phyloP scores from a whole-genome alignment of 2,888 invertebrate genomes.

The Macrosoma leucophasiata region DNA sequence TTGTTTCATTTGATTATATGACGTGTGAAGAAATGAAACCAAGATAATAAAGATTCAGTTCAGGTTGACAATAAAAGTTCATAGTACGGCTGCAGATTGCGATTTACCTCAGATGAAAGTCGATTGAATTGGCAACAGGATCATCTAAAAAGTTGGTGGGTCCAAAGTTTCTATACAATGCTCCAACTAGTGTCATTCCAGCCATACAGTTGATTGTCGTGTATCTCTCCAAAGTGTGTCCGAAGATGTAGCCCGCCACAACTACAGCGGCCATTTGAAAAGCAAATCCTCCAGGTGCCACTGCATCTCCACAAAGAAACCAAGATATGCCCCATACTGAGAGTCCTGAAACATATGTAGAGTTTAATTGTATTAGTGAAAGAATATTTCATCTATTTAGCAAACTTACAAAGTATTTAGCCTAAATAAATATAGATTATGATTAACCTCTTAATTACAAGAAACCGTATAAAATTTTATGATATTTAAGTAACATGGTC shows the following conservation, averaged over 20 bases:
- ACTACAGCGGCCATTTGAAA: conserved; percentile 55
- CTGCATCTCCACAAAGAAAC: conserved; percentile 49
- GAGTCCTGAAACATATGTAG: conserved; percentile 57
- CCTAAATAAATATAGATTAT: too few species aligned
- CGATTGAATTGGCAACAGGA: conserved; percentile 47
- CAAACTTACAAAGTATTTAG: too few species aligned
- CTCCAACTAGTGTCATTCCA: conserved; percentile 63
- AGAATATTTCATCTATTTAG: too few species aligned
- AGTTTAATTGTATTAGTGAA: conserved; percentile 7
- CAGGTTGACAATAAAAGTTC: too few species aligned
- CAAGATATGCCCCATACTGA: conserved; percentile 56
- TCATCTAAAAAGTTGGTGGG: conserved; percentile 48
- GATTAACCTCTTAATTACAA: too few species aligned
- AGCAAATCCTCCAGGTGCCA: conserved; percentile 46
- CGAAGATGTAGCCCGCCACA: conserved; percentile 50
- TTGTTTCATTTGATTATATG: too few species aligned
- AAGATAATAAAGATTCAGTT: too few species aligned
- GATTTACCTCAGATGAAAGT: conserved; percentile 61
- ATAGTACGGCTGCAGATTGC: neutral
- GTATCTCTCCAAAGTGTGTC: conserved; percentile 58
- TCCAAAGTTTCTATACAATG: conserved; percentile 52
- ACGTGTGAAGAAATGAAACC: too few species aligned
- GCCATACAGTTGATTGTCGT: conserved; percentile 58
- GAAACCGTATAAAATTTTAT: too few species aligned
- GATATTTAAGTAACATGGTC: too few species aligned